Evolutionary conservation across 1,140 invertebrate species (phyloP).

Genomic region (Tyrophagus putrescentiae): DNA sequence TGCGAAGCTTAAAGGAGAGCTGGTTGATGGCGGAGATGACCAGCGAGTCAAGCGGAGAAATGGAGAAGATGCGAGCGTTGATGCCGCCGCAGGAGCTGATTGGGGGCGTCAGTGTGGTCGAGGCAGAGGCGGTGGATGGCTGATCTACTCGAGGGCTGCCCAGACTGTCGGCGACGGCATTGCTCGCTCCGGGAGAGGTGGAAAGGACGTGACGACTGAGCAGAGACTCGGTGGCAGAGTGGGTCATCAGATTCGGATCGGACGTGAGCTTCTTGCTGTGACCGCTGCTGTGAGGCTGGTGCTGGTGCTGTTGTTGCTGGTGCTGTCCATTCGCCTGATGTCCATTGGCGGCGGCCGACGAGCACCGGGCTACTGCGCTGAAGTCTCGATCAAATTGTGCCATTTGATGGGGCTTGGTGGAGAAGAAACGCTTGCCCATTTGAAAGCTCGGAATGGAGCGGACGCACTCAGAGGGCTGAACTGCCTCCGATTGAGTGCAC

Average conservation of each 20-base stretch:
- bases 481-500: neutral
- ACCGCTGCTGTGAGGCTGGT: neutral
- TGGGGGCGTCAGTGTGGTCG: neutral
- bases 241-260: constrained; percentile 8
- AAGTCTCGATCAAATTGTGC: constrained; percentile 10
- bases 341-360: neutral
- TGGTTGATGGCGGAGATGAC: constrained; percentile 44
- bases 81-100: constrained; percentile 9
- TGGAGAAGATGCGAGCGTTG: constrained; percentile 12
- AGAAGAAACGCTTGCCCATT: constrained; percentile 19
- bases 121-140: neutral
- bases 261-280: neutral
- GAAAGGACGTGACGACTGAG: neutral
- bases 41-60: constrained; percentile 36
- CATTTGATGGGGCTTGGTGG: constrained; percentile 21
- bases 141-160: neutral
- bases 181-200: neutral
- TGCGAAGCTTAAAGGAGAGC: constrained; percentile 42
- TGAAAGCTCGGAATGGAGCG: constrained; percentile 17
- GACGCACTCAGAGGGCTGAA: neutral
- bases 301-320: neutral
- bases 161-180: constrained; percentile 26
- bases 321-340: neutral
- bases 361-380: neutral
- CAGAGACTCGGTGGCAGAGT: constrained; percentile 1